Evolutionary conservation across 2,797 vertebrate genomes (phyloP), one percentile per base, ranked within the genome.

Genomic region (Lepidocolaptes lacrymiger): DNA sequence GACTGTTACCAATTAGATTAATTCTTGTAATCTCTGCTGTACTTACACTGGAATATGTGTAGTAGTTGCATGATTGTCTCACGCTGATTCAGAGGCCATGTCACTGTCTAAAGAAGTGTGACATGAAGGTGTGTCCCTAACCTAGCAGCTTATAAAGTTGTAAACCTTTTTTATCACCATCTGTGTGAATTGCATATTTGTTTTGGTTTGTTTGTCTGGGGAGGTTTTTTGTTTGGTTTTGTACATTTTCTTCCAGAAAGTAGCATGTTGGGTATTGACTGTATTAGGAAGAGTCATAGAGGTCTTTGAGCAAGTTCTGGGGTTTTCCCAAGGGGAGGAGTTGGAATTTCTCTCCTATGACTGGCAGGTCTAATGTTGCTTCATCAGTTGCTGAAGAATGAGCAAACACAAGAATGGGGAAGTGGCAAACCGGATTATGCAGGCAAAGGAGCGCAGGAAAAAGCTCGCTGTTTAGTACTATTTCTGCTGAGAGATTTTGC

Each of bases 381-480:
- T 97, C 85, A 86, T 81, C 63, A 32, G 51, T 84, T 76, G 71
- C 67, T 73, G 69, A 68, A 91, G 63, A n/a, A 32, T 37, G 43
- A 80, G 76, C 76, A 54, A 66, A 91, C 48, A 34, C 24, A 54
- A 18, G 64, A 56, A 27, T 22, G 37, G 48, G 44, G 55, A 64
- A 85, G 66, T 88, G 56, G 64, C 67, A 77, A 49, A 64, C 34
- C 30, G 46, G 21, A 56, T 87, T 30, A 49, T 48, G 43, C n/a
- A 64, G 49, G 20, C 79, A 56, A 46, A 82, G 85, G 5, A 79
- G 71, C 62, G 37, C 36, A 36, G 69, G 82, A n/a, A 61, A 78
- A 59, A 34, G 24, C 26, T 86, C 67, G 39, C 66, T 48, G 28
- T 32, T 51, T 64, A 20, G 37, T 64, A 21, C 37, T 27, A 0